Percentiles rank a stretch among this genome's conserved stretches.
Conservation (phyloP, 35 echinoderm and acorn worm genomes). For the Hemicentrotus pulcherrimus region DNA sequence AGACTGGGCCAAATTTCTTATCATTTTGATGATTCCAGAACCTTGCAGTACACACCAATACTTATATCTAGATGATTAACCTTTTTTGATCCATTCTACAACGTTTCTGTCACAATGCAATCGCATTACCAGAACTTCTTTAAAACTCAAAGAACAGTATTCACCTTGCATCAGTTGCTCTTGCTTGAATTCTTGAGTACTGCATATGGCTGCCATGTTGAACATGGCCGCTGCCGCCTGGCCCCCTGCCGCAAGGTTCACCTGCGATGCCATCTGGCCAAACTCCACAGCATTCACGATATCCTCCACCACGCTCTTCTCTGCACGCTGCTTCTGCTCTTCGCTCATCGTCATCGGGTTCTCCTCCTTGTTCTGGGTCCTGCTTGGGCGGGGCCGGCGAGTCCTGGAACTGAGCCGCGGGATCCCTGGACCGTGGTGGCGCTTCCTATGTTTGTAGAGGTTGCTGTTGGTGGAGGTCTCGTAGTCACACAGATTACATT, state of each 20-base stretch:
- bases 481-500: conserved; percentile 78
- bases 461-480: conserved; percentile 77
- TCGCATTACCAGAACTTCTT: too few species aligned
- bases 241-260: background rate
- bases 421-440: conserved; percentile 63
- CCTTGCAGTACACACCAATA: too few species aligned
- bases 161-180: conserved; percentile 46
- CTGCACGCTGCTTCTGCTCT: background rate
- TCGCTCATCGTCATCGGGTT: background rate
- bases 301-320: conserved; percentile 2
- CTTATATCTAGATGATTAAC: too few species aligned
- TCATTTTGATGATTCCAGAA: too few species aligned
- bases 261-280: conserved; percentile 33
- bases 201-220: background rate
- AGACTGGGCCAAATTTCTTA: too few species aligned
- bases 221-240: background rate
- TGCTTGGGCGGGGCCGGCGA: background rate
- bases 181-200: conserved; percentile 34
- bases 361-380: background rate
- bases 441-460: conserved; percentile 78
- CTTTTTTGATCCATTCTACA: too few species aligned
- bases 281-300: conserved; percentile 25
- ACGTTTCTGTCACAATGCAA: too few species aligned
- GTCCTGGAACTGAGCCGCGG: background rate
- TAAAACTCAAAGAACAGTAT: background rate